Base-by-base conservation (phyloP, 2,888 invertebrate species). In the Sinelater perroti region DNA sequence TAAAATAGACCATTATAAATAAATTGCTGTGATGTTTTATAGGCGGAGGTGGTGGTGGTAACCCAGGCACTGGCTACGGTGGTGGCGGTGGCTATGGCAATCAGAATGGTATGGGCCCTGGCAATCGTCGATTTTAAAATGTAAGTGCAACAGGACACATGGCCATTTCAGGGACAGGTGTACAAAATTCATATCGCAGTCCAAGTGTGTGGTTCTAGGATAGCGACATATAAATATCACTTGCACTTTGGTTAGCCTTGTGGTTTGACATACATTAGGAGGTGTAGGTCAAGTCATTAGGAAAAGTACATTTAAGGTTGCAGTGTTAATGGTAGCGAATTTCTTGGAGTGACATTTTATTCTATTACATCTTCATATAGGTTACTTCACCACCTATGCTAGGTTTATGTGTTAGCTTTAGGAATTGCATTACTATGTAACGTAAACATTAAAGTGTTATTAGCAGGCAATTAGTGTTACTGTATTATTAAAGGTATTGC, bases 81-180 rank as follows among this genome's bases (percentile, higher is more conserved):
- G 78, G 73, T 56, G 81, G 80, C 40, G 79, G 78, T 56, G 75
- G 76, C 62, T 79, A 75, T 42, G 76, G 78, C 17, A 78, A 78
- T 50, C 77, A 77, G 42, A 78, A 78, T 35, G 78, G 79, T 50
- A 77, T 78, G 54, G 77, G 77, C 62, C 76, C 77, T 40, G 79
- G 79, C 47, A 78, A 78, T 44, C 68, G 73, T 67, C 70, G 74
- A 67, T 74, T 70, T 63, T 73, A 72, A 72, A 68, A 73, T 69
- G 73, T 74, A 75, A 75, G 74, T 74, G 70, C 70, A 68, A 64
- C 62, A 68, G 62, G 64, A 56, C 60, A 59, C 55, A 57, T 54
- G 54, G 61, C 58, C 62, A 60, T 62, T 60, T 58, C 58, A 62
- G 60, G 50, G 50, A 50, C 61, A 60, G 61, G 49, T 60, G 51